These are phyloP conservation scores for Lamprotornis superbus DNA, from an alignment of 2,113 vertebrate genomes.

Conservation along the genomic window DNA sequence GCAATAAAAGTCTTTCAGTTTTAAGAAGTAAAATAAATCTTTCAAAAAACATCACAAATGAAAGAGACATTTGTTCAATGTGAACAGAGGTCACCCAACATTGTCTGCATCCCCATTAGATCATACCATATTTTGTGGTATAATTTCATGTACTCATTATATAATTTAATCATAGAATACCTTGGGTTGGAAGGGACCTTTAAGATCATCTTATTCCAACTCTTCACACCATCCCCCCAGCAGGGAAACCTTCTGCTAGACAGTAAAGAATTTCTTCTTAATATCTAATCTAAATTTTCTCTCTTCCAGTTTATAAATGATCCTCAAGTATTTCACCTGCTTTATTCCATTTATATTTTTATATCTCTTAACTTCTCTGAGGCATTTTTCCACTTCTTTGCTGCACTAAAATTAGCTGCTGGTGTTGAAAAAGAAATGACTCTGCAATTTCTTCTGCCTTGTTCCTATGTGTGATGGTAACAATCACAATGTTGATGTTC, in stretches of 20 bases:
- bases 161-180: neutral
- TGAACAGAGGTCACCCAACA: neutral
- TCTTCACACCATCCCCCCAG: no score
- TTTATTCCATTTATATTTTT: neutral
- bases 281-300: neutral
- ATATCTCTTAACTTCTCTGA: neutral
- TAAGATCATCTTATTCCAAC: neutral
- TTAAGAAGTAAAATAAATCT: neutral
- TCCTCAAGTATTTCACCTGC: neutral
- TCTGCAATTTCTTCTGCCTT: neutral
- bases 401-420: neutral
- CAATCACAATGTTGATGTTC: neutral
- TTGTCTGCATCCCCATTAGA: neutral
- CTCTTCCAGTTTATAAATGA: neutral
- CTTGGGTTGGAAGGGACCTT: neutral
- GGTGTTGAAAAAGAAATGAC: neutral
- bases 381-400: neutral
- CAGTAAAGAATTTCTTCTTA: neutral
- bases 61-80: neutral
- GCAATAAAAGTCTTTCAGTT: neutral
- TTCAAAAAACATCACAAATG: neutral
- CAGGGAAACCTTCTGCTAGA: neutral
- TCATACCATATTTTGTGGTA: neutral
- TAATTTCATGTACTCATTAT: neutral
- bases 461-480: accelerated